phyloP scores from a whole-genome alignment of 2,888 invertebrate genomes.

The Conus canariensis region DNA sequence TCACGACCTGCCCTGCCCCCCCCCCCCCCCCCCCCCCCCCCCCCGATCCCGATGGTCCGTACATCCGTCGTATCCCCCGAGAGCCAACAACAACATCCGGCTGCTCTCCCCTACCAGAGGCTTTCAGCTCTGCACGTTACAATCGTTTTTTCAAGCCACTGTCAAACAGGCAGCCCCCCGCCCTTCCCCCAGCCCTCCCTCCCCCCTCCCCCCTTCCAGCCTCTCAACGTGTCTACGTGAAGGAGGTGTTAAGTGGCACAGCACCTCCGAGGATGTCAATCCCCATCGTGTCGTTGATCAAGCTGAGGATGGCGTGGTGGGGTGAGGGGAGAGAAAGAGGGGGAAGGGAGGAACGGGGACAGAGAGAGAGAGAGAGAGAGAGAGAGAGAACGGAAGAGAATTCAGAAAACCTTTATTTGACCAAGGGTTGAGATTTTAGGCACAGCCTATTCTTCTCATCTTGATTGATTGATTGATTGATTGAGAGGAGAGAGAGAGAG shows the following conservation, averaged over 20 bases:
- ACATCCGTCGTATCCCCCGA: not conserved
- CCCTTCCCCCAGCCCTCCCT: not conserved
- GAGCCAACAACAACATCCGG: not conserved
- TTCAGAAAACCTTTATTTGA: too few species aligned
- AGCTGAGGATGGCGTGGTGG: not conserved
- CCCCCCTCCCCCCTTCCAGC: too few species aligned
- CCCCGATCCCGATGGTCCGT: not conserved
- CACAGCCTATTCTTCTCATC: too few species aligned
- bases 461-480: too few species aligned
- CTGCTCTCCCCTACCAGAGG: not conserved
- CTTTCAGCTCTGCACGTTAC: not conserved
- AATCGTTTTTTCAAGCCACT: not conserved
- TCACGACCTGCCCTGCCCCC: not conserved
- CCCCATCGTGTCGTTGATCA: not conserved
- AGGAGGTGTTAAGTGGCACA: not conserved
- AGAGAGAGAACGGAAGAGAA: not conserved
- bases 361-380: not conserved
- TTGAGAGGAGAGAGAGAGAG: not conserved
- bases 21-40: too few species aligned
- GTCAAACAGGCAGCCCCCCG: not conserved
- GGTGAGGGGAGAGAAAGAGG: not conserved
- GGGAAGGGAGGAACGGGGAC: not conserved
- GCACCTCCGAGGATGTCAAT: not conserved
- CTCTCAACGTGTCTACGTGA: not conserved
- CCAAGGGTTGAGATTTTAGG: too few species aligned